Conservation (phyloP, 2,888 invertebrate species). For the Notodonta ziczac region DNA sequence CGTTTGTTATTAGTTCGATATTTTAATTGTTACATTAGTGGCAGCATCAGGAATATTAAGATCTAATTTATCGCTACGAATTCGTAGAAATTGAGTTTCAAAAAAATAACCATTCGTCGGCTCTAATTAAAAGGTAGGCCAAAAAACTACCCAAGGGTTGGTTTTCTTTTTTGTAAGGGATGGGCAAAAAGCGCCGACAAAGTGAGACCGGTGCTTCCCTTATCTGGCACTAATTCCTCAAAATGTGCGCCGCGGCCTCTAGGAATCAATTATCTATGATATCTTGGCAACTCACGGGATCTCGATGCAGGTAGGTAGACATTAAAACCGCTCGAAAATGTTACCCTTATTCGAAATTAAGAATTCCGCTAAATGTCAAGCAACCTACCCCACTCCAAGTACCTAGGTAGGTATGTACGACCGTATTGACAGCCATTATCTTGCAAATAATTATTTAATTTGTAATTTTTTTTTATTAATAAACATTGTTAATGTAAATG, state of each 20-base stretch:
- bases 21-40: not conserved
- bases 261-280: conserved; percentile 58
- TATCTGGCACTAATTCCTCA: conserved; percentile 65
- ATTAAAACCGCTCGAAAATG: conserved; percentile 12
- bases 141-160: conserved; percentile 74
- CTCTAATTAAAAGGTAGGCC: conserved; percentile 78
- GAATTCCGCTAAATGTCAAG: not conserved
- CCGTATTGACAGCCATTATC: not conserved
- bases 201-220: conserved; percentile 53
- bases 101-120: conserved; percentile 43
- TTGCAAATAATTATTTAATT: not conserved
- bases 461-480: not conserved
- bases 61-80: conserved; percentile 36
- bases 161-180: conserved; percentile 63
- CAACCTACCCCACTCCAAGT: too few species aligned
- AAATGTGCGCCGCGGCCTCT: conserved; percentile 57
- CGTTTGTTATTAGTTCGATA: not conserved
- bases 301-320: conserved; percentile 36
- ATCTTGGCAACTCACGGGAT: conserved; percentile 30
- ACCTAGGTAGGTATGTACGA: too few species aligned
- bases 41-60: not conserved
- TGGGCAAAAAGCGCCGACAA: conserved; percentile 77
- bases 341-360: conserved; percentile 2
- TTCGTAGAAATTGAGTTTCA: conserved; percentile 26
- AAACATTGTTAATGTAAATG: not conserved